Evolutionary conservation across 2,888 invertebrate genomes (phyloP).

Genomic region (Cremastinae sp.): DNA sequence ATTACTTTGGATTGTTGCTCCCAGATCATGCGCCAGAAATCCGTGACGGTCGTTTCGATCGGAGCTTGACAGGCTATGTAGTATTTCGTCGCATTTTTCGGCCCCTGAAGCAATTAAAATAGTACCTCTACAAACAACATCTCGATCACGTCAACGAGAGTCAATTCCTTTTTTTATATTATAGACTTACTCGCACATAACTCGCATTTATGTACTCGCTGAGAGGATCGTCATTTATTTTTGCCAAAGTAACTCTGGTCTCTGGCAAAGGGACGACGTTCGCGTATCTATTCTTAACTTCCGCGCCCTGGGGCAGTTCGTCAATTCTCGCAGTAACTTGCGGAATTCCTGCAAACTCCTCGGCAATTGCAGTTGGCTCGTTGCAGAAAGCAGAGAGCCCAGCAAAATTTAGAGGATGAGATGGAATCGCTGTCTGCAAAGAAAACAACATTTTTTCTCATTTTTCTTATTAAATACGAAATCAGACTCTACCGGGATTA

Average conservation of each 20-base stretch:
- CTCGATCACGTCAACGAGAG: no score
- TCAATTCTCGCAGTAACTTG: slow-evolving; percentile 89
- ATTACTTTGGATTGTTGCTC: slow-evolving; percentile 94
- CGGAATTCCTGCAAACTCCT: slow-evolving; percentile 92
- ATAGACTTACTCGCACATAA: slow-evolving; percentile 90
- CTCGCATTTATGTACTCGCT: slow-evolving; percentile 97
- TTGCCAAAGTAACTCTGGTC: slow-evolving; percentile 90
- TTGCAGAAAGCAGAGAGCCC: slow-evolving; percentile 88
- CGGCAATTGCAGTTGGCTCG: slow-evolving; percentile 87
- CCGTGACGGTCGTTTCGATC: slow-evolving; percentile 89
- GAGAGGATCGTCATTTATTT: slow-evolving; percentile 87
- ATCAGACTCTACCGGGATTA: no score
- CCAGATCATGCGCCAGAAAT: slow-evolving; percentile 99
- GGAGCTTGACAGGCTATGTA: slow-evolving; percentile 97
- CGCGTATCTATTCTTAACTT: slow-evolving; percentile 95
- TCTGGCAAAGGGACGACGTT: slow-evolving; percentile 97
- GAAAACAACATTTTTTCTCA: no score
- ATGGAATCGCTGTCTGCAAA: slow-evolving; percentile 81
- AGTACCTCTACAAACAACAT: neutral
- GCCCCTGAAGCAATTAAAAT: slow-evolving; percentile 84
- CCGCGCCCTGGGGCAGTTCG: slow-evolving; percentile 92
- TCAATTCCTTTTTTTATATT: neutral
- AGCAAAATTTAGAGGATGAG: slow-evolving; percentile 89
- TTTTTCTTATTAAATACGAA: no score
- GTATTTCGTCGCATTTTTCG: slow-evolving; percentile 89